Evolutionary conservation across 2,888 invertebrate species (phyloP), one percentile per base, ranked within the genome.

Genomic region (Siphonodentalium dalli): DNA sequence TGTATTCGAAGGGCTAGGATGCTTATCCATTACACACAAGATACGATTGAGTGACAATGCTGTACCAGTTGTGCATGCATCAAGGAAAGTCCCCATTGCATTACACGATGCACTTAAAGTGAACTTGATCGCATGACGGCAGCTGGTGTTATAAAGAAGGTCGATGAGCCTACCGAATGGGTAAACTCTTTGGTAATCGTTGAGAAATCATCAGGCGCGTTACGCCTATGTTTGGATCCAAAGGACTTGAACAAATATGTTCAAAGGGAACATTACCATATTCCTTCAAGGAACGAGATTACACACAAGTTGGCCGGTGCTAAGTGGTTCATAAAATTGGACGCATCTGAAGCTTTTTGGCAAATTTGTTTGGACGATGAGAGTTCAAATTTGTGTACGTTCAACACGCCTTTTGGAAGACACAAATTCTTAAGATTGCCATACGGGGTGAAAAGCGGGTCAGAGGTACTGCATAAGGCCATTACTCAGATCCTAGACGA

Each of bases 161-260:
- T 56, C 4, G 49, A 58, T 21, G 37, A 53, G 33, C 57, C 66
- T 4, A 59, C 66, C 2, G 55, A 62, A 20, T 65, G 60, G 64
- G 60, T 63, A 9, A 58, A 50, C 33, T 58, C 37, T 29, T 26
- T 66, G 9, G 57, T 61, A 2, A 41, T 58, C 7, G 41, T 47
- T 21, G 60, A 58, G 43, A 63, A 62, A 24, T 33, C 41, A 33
- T 26, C 41, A 39, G 41, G 41, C 11, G 13, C 21, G 11, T n/a
- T 49, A 13, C n/a, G 49, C 20, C 21, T 40, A 3, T 41, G 41
- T 18, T n/a, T 56, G 53, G 61, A 8, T n/a, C 44, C n/a, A 29
- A 4, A 21, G 9, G 47, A 47, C 13, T 15, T 47, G 4, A 47
- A 47, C 28, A 38, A 38, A 28, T 11, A 23, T 6, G 21, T 47